Evolutionary conservation across 1,140 invertebrate species (phyloP), one percentile per base, ranked within the genome.

Genomic region (Wasmannia auropunctata): DNA sequence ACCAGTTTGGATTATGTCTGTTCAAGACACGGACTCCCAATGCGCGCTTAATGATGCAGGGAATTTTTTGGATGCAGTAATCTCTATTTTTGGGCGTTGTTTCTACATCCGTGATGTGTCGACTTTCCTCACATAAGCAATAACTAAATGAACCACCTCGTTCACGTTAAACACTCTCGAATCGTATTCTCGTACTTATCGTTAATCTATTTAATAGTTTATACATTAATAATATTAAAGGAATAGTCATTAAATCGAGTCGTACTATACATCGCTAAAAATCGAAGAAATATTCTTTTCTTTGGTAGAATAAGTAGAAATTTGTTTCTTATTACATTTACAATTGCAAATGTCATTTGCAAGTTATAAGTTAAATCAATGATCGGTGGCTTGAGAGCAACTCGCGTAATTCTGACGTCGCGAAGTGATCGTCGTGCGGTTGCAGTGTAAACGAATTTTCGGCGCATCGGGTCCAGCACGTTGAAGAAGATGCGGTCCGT

Each of bases 1-100:
- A 85, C 81, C 81, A 85, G 81, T 77, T 85, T 63, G 72, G n/a
- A 85, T 85, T 76, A 37, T 74, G 6, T 63, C 81, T 16, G 16
- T 37, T 49, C 14, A 22, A 63, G 58, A 25, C 49, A 19, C 43
- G 43, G 43, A 19, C 37, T 69, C 62, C 34, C 25, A 28, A 69
- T 54, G 37, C 67, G 40, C n/a, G 5, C 22, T 51, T 70, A 40
- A 70, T 69, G 85, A 46, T 37, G 28, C 60, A 28, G 6, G 58
- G 67, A 51, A 76, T 76, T 85, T 88, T 75, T 86, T 19, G 54
- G 43, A 88, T 90, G 83, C 86, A 72, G 89, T 83, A 89, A 90
- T 89, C 62, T 89, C 58, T 90, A 90, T 90, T 90, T 90, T 81
- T 86, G 86, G 87, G 54, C 28, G 37, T 25, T 7, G 14, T 62